Evolutionary conservation across 2,113 vertebrate genomes (phyloP).

Genomic region (Tenrec ecaudatus): DNA sequence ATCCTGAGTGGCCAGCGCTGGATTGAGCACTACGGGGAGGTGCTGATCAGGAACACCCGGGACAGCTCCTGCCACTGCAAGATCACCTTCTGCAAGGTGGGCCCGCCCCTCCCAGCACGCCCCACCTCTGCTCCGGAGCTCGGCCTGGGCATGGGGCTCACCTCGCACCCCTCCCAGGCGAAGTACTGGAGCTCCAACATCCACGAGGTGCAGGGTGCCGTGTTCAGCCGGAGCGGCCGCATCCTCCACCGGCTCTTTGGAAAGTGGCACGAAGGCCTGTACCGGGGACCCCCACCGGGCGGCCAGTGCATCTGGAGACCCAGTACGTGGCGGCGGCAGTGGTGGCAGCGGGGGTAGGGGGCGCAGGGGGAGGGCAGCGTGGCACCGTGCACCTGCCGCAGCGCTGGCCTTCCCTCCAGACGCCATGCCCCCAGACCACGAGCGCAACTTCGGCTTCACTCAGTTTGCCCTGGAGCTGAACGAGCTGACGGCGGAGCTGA

Average conservation of each 20-base stretch:
- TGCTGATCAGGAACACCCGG: constrained; percentile 91
- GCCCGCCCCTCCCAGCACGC: accelerated
- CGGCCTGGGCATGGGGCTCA: accelerated
- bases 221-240: constrained; percentile 89
- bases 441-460: constrained; percentile 93
- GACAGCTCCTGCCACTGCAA: constrained; percentile 93
- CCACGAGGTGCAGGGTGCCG: constrained; percentile 93
- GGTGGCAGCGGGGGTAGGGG: not conserved
- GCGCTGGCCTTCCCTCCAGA: constrained; percentile 83
- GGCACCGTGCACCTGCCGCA: constrained; percentile 15
- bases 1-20: constrained; percentile 94
- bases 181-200: constrained; percentile 91
- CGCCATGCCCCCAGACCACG: constrained; percentile 91
- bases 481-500: constrained; percentile 91
- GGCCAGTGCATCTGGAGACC: constrained; percentile 95
- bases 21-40: constrained; percentile 96
- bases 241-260: constrained; percentile 94
- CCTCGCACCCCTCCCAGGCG: constrained; percentile 83
- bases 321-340: constrained; percentile 85
- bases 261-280: constrained; percentile 95
- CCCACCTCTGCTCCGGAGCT: not conserved
- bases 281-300: constrained; percentile 88
- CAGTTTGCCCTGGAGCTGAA: constrained; percentile 94
- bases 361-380: not conserved
- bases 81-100: constrained; percentile 95